phyloP scores from a whole-genome alignment of 2,113 vertebrate species.

The Paracanthobrama guichenoti region DNA sequence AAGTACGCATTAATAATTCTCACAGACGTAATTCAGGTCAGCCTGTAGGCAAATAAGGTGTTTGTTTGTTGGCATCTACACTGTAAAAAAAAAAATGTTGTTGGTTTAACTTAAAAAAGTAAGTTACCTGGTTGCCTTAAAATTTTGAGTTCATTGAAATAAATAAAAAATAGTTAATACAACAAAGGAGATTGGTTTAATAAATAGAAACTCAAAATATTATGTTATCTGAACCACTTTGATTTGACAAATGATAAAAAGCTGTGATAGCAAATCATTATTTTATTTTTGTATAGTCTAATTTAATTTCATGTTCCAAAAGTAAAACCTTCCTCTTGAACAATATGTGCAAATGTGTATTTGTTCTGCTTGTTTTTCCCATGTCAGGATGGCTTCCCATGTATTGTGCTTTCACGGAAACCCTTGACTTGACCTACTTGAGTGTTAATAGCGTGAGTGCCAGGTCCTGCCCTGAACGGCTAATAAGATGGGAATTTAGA shows the following conservation, averaged over 20 bases:
- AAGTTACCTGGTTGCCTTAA: no score
- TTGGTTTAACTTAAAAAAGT: no score
- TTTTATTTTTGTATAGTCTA: no score
- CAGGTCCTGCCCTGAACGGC: background rate
- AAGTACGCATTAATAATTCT: background rate
- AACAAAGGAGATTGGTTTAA: no score
- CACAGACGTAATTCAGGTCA: background rate
- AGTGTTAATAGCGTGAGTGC: background rate
- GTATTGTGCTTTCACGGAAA: background rate
- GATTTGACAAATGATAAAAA: no score
- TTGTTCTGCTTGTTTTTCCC: background rate
- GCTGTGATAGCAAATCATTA: no score
- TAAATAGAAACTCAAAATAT: no score
- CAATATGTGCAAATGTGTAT: background rate
- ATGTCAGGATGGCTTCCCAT: background rate
- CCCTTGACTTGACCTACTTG: conserved; percentile 25
- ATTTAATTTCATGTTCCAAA: background rate
- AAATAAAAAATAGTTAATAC: no score
- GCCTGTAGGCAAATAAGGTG: background rate
- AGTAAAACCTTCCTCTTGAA: background rate
- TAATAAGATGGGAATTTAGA: conserved; percentile 25
- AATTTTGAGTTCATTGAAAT: no score
- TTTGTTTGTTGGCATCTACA: background rate
- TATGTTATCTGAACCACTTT: no score
- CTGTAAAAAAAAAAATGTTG: no score